Conservation (phyloP, 2,888 invertebrate genomes). For the Onthophagus sagittarius region DNA sequence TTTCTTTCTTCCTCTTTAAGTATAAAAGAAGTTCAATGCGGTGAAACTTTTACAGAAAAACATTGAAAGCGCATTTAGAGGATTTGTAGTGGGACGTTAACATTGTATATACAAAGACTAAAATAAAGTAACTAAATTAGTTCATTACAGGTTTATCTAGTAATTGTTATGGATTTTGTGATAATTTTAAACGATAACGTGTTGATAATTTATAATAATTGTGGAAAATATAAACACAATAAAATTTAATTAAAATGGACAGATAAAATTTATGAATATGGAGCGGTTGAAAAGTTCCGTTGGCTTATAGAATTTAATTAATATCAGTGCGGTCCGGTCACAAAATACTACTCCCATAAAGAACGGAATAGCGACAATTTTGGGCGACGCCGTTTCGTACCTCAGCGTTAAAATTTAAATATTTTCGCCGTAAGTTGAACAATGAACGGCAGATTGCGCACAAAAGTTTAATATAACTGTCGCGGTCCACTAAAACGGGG, state of each 20-base stretch:
- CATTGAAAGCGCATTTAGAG: background rate
- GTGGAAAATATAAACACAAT: background rate
- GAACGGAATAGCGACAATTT: background rate
- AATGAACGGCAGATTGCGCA: slow-evolving; percentile 11
- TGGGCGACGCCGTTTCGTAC: background rate
- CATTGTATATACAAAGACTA: too few relatives aligned
- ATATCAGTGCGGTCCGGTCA: background rate
- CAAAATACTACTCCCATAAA: background rate
- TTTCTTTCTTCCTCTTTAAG: background rate
- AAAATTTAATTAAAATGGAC: background rate
- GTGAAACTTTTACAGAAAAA: background rate
- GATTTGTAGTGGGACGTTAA: background rate
- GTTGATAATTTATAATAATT: too few relatives aligned
- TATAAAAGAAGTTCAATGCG: background rate
- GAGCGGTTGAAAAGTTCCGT: background rate
- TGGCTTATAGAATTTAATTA: background rate
- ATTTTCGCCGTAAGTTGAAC: slow-evolving; percentile 12
- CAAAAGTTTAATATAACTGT: slow-evolving; percentile 11
- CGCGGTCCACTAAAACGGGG: background rate
- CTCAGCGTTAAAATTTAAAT: slow-evolving; percentile 5
- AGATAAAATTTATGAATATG: background rate
- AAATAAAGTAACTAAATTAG: too few relatives aligned
- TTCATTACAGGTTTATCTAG: too few relatives aligned
- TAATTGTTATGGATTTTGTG: too few relatives aligned
- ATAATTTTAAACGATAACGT: too few relatives aligned